Conservation (phyloP, 2,888 invertebrate species). For the Chironomus riparius region DNA sequence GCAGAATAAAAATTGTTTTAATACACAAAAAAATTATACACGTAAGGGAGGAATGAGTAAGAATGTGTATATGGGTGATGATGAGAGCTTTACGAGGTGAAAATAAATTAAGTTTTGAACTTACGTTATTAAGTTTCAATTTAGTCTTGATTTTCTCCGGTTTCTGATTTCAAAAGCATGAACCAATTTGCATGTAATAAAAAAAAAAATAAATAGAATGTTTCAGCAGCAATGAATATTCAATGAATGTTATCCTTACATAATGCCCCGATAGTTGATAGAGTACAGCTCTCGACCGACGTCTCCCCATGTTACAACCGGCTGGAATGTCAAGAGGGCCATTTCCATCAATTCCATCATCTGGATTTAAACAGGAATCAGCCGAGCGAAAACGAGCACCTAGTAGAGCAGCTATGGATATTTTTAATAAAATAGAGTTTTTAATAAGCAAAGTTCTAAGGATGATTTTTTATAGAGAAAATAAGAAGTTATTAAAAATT, state of each 20-base stretch:
- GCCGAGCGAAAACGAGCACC: slow-evolving; percentile 71
- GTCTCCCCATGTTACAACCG: slow-evolving; percentile 80
- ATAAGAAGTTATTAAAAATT: no score
- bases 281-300: slow-evolving; percentile 88
- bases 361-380: slow-evolving; percentile 70
- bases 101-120: slow-evolving; percentile 38
- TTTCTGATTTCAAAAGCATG: slow-evolving; percentile 54
- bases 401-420: slow-evolving; percentile 59
- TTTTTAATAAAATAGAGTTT: no score
- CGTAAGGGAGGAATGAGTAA: no score
- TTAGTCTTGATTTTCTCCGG: slow-evolving; percentile 89
- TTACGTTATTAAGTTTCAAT: slow-evolving; percentile 90
- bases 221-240: not conserved
- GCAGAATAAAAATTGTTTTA: no score
- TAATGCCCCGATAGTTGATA: slow-evolving; percentile 89
- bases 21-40: no score
- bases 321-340: slow-evolving; percentile 68
- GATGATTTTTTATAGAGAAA: no score
- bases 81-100: not conserved
- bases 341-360: slow-evolving; percentile 60
- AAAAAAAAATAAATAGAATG: not conserved
- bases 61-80: no score
- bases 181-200: not conserved
- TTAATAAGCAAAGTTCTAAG: no score
- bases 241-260: not conserved